These are phyloP conservation scores for Exephanes ischioxanthus DNA, from an alignment of 2,888 invertebrate genomes.

Conservation along the genomic window DNA sequence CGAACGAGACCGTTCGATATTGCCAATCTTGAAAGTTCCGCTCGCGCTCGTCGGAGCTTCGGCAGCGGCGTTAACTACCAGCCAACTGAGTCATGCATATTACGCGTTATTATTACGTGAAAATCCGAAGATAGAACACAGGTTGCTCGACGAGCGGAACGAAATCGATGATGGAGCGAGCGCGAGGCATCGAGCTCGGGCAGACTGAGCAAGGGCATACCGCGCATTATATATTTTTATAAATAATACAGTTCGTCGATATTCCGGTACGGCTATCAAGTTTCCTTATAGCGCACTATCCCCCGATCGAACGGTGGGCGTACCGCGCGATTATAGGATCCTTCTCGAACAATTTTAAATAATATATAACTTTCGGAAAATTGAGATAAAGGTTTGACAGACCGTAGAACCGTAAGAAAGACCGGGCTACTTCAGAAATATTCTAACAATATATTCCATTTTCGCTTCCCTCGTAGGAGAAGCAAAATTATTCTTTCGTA, in stretches of 20 bases:
- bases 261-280: slow-evolving; percentile 12
- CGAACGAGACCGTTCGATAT: slow-evolving; percentile 55
- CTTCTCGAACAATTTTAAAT: slow-evolving; percentile 55
- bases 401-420: neutral
- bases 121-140: slow-evolving; percentile 49
- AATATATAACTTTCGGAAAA: slow-evolving; percentile 60
- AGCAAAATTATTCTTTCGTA: neutral
- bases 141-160: neutral
- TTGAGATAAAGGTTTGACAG: slow-evolving; percentile 49
- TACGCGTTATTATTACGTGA: slow-evolving; percentile 61
- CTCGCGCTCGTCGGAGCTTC: slow-evolving; percentile 39
- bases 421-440: neutral
- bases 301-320: slow-evolving; percentile 45
- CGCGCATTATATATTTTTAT: slow-evolving; percentile 48
- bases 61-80: slow-evolving; percentile 29
- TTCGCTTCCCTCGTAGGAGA: neutral
- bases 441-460: neutral
- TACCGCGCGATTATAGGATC: slow-evolving; percentile 53
- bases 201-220: slow-evolving; percentile 29
- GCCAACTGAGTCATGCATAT: slow-evolving; percentile 27
- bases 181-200: slow-evolving; percentile 40
- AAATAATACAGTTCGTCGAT: slow-evolving; percentile 47
- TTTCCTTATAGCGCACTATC: slow-evolving; percentile 33
- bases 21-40: slow-evolving; percentile 61
- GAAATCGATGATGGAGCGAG: slow-evolving; percentile 50